phyloP scores from a whole-genome alignment of 2,797 vertebrate genomes.

The Enteromius argenteus region DNA sequence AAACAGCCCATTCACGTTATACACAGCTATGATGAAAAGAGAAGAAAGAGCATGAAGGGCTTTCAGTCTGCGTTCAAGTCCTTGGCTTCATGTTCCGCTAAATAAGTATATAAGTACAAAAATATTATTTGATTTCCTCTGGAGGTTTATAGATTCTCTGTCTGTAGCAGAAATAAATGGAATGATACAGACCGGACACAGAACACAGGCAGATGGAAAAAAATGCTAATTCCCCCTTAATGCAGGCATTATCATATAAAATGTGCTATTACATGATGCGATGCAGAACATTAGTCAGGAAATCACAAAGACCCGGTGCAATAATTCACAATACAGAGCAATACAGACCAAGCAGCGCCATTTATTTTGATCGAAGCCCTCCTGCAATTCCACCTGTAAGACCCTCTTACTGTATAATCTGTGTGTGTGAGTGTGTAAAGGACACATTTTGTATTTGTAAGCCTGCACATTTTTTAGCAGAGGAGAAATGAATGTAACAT shows the following conservation, averaged over 20 bases:
- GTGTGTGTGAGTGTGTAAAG: neutral
- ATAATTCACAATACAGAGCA: constrained; percentile 71
- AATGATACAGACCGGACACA: neutral
- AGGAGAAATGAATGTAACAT: neutral
- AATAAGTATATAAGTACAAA: neutral
- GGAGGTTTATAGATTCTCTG: neutral
- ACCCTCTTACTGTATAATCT: constrained; percentile 44
- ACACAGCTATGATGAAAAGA: constrained; percentile 30
- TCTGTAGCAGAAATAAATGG: neutral
- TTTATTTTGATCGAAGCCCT: constrained; percentile 73
- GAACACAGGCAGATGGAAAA: neutral
- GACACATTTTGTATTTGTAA: neutral
- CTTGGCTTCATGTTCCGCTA: neutral
- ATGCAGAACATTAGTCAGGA: constrained; percentile 82
- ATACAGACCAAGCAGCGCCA: constrained; percentile 68
- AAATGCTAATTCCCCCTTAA: constrained; percentile 17
- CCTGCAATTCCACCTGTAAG: constrained; percentile 63
- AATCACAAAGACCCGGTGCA: constrained; percentile 73
- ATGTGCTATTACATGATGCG: constrained; percentile 66
- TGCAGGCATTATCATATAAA: constrained; percentile 58
- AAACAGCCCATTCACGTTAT: constrained; percentile 42
- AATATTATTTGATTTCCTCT: neutral
- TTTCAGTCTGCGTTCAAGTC: neutral
- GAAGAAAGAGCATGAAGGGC: constrained; percentile 22
- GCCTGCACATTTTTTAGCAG: neutral